Evolutionary conservation across 2,797 vertebrate species (phyloP), one percentile per base, ranked within the genome.

Genomic region (Acanthiza pusilla): DNA sequence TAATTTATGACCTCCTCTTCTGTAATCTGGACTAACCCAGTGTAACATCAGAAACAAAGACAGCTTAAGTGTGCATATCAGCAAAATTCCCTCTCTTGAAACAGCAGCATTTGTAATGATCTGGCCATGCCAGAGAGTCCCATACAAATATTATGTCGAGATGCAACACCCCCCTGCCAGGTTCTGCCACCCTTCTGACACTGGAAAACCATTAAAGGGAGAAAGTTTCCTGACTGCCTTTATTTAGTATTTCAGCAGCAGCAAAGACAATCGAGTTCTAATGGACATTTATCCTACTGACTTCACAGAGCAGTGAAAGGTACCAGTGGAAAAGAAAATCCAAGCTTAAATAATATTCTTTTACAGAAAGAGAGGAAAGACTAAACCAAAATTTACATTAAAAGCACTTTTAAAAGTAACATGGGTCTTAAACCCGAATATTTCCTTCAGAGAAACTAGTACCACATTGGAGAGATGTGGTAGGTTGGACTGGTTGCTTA

Each of bases 41-140:
- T 38, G 16, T 75, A 63, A 36, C 19, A 75, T 9, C n/a, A 88
- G 48, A 76, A 94, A 63, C 29, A 71, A 66, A 63, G 8, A n/a
- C 10, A 73, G 30, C 9, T 47, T 16, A 63, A 58, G 13, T 3
- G 4, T 51, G n/a, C 20, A 21, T 25, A 78, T 32, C 15, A 72
- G 34, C 36, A 65, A 57, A 81, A 57, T 38, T 54, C 42, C 51
- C 34, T 62, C n/a, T 77, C 42, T 62, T 73, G 15, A 50, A 82
- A 55, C 2, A 2, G 36, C 16, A 55, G 48, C 48, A 22, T 67
- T 76, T 68, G 58, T 57, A 73, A 63, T 0, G 0, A 20, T 27
- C 60, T 55, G 32, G 23, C n/a, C 0, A 0, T 9, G 15, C 34
- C 20, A 0, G 0, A 60, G 16, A 27, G 30, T 19, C 23, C 29